These are phyloP conservation scores for Istiophorus platypterus DNA, from an alignment of 2,113 vertebrate species.

Conservation along the genomic window DNA sequence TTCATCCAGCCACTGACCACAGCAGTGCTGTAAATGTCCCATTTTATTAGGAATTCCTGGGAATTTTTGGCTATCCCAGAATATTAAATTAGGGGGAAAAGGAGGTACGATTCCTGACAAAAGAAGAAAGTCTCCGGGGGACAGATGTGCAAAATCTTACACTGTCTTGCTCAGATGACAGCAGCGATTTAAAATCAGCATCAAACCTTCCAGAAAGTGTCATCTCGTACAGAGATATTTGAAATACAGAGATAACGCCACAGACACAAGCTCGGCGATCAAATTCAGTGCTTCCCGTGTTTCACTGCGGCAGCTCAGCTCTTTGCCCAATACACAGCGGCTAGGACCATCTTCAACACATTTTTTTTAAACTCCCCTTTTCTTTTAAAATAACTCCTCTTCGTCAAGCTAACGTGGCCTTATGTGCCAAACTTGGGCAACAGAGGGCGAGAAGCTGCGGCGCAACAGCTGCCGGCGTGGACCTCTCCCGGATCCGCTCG, in stretches of 20 bases:
- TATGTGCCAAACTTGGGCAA: no score
- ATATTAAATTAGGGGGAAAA: background rate
- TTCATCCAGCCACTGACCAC: constrained; percentile 34
- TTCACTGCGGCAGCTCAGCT: background rate
- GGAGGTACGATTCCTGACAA: background rate
- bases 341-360: no score
- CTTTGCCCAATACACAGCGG: no score
- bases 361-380: no score
- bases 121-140: background rate
- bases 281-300: constrained; percentile 59
- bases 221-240: constrained; percentile 22
- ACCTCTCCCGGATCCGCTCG: no score
- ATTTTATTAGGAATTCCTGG: background rate
- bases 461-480: no score
- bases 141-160: background rate
- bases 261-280: constrained; percentile 39
- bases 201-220: constrained; percentile 9
- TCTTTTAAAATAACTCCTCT: no score
- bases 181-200: background rate
- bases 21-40: constrained; percentile 19
- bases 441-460: no score
- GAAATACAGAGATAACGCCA: constrained; percentile 43
- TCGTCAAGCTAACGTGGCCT: no score
- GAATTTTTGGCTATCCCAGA: background rate
- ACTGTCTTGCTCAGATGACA: background rate